Evolutionary conservation across 2,888 invertebrate genomes (phyloP).

Genomic region (Monopis laevigella): DNA sequence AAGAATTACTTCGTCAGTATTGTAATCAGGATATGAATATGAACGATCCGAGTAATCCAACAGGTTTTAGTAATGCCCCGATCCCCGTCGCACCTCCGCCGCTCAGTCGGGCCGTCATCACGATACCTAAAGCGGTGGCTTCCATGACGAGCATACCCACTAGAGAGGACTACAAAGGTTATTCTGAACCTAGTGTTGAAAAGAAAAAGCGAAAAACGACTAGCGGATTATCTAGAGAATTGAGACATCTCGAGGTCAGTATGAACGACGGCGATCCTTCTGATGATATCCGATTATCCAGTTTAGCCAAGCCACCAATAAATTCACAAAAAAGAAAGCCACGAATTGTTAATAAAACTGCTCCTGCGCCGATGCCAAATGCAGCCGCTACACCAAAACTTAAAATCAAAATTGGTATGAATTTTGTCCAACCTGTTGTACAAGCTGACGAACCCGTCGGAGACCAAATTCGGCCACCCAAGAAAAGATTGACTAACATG

Average conservation of each 20-base stretch:
- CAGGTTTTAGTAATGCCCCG: slow-evolving; percentile 54
- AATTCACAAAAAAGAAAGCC: slow-evolving; percentile 40
- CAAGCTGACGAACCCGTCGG: slow-evolving; percentile 49
- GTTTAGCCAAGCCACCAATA: slow-evolving; percentile 25
- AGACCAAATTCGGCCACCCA: slow-evolving; percentile 76
- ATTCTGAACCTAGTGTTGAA: slow-evolving; percentile 71
- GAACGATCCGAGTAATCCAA: slow-evolving; percentile 74
- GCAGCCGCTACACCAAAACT: slow-evolving; percentile 72
- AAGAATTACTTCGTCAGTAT: slow-evolving; percentile 81
- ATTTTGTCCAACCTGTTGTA: slow-evolving; percentile 59
- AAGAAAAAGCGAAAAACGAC: slow-evolving; percentile 73
- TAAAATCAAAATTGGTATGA: slow-evolving; percentile 79
- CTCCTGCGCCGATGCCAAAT: slow-evolving; percentile 28
- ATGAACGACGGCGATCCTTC: slow-evolving; percentile 65
- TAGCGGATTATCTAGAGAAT: slow-evolving; percentile 63
- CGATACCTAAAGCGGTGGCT: slow-evolving; percentile 88
- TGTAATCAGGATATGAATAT: slow-evolving; percentile 89
- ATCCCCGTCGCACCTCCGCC: slow-evolving; percentile 69
- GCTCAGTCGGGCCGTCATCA: slow-evolving; percentile 75
- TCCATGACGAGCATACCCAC: slow-evolving; percentile 90
- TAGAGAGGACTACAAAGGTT: slow-evolving; percentile 81
- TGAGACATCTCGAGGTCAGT: slow-evolving; percentile 70
- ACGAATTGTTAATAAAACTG: slow-evolving; percentile 34
- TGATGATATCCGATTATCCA: slow-evolving; percentile 43
- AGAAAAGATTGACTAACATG: slow-evolving; percentile 75